Evolutionary conservation across 1,140 invertebrate species (phyloP).

Genomic region (Steinernema khuongi): DNA sequence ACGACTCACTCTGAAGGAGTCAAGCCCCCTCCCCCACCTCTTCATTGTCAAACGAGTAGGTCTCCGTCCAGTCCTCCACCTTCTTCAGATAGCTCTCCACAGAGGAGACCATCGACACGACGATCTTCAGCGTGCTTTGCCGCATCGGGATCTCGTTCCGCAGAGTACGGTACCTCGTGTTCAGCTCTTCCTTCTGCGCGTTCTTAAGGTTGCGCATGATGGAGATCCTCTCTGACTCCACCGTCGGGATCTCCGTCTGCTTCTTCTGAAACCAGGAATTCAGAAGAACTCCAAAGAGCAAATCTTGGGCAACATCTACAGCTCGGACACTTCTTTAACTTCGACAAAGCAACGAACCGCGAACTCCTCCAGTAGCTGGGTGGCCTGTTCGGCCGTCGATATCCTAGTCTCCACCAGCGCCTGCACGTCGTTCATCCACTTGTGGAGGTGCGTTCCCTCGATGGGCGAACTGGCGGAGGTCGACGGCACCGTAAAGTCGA

Average conservation of each 20-base stretch:
- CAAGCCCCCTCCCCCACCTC: not conserved
- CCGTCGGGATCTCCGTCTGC: not conserved
- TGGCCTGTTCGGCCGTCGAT: not conserved
- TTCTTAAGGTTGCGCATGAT: conserved; percentile 4
- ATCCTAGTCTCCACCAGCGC: not conserved
- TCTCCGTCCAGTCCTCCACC: not conserved
- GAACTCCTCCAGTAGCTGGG: not conserved
- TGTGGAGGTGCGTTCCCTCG: not conserved
- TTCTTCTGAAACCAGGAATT: not conserved
- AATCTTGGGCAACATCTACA: no score
- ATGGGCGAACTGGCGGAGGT: not conserved
- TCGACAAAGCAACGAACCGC: not conserved
- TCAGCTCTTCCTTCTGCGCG: conserved; percentile 2
- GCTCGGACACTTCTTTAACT: not conserved
- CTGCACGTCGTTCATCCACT: not conserved
- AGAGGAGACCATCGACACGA: conserved; percentile 1
- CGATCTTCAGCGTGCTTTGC: not conserved
- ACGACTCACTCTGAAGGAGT: not conserved
- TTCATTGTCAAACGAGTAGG: not conserved
- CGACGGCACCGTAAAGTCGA: not conserved
- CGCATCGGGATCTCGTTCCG: not conserved
- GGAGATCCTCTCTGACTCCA: not conserved
- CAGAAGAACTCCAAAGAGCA: no score
- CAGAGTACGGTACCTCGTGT: not conserved
- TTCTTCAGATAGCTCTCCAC: not conserved